Conservation (phyloP, 2,888 invertebrate genomes). For the Ophion costatus region DNA sequence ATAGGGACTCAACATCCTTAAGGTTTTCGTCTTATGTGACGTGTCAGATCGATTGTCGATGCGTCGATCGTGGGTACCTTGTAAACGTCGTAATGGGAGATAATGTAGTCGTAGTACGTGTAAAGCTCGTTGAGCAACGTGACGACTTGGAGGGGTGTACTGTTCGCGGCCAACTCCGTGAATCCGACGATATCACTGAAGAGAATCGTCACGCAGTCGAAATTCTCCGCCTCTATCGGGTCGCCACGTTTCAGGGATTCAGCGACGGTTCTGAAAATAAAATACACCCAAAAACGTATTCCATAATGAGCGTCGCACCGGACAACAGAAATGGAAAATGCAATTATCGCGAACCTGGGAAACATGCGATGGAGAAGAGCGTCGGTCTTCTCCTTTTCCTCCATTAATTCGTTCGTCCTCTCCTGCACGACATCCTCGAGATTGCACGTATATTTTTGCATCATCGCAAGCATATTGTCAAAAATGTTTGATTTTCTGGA, state of each 20-base stretch:
- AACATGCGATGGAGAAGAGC: slow-evolving; percentile 93
- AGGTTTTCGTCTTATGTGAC: too few species aligned
- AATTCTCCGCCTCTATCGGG: slow-evolving; percentile 91
- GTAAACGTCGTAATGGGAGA: slow-evolving; percentile 97
- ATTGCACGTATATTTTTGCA: slow-evolving; percentile 96
- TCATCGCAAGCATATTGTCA: slow-evolving; percentile 95
- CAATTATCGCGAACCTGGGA: slow-evolving; percentile 87
- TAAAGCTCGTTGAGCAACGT: slow-evolving; percentile 97
- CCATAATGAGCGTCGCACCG: not conserved
- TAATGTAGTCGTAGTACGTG: slow-evolving; percentile 96
- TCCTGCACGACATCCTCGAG: slow-evolving; percentile 93
- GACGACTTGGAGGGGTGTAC: slow-evolving; percentile 94
- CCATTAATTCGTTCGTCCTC: slow-evolving; percentile 90
- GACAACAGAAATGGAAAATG: not conserved
- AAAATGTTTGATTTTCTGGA: slow-evolving; percentile 92
- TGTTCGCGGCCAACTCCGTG: slow-evolving; percentile 90
- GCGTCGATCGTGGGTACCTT: slow-evolving; percentile 84
- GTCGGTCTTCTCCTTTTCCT: slow-evolving; percentile 94
- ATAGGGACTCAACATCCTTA: too few species aligned
- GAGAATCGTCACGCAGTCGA: slow-evolving; percentile 92
- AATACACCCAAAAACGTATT: slow-evolving; percentile 1
- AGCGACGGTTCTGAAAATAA: slow-evolving; percentile 88
- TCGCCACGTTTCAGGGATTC: slow-evolving; percentile 92
- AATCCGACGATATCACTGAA: slow-evolving; percentile 95
- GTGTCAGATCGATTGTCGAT: too few species aligned